These are phyloP conservation scores for Bubo scandiacus DNA, from an alignment of 2,113 vertebrate genomes.

Conservation along the genomic window DNA sequence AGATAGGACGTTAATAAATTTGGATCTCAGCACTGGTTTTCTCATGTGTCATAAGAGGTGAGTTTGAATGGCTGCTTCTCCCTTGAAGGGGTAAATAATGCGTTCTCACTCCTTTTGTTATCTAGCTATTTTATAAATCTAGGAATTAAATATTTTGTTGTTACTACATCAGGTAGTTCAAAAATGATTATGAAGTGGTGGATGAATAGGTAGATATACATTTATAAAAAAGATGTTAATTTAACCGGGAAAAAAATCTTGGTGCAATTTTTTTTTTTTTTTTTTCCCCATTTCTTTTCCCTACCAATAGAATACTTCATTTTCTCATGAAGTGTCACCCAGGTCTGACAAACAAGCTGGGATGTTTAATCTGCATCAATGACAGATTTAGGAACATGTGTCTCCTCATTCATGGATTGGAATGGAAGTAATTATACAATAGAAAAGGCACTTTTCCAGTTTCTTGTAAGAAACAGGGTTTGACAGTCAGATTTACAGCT, in stretches of 20 bases:
- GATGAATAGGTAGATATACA: background rate
- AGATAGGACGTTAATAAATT: background rate
- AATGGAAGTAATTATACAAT: background rate
- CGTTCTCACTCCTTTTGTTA: background rate
- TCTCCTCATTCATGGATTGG: background rate
- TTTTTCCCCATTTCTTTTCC: background rate
- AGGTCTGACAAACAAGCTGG: background rate
- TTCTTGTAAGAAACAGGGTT: background rate
- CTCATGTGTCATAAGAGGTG: background rate
- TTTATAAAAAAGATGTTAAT: background rate
- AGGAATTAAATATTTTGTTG: background rate
- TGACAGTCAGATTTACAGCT: background rate
- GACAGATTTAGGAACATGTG: background rate
- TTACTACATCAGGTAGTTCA: background rate
- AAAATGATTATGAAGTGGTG: background rate
- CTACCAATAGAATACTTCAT: rapidly evolving
- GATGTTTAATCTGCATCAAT: background rate
- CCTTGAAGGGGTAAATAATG: background rate
- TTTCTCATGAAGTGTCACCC: background rate
- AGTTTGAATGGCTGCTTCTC: background rate
- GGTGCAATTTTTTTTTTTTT: background rate
- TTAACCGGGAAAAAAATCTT: background rate
- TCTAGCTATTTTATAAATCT: background rate
- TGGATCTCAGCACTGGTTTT: background rate
- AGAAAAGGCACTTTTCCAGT: background rate